Evolutionary conservation across 2,888 invertebrate species (phyloP).

Genomic region (Lomographa bimaculata): DNA sequence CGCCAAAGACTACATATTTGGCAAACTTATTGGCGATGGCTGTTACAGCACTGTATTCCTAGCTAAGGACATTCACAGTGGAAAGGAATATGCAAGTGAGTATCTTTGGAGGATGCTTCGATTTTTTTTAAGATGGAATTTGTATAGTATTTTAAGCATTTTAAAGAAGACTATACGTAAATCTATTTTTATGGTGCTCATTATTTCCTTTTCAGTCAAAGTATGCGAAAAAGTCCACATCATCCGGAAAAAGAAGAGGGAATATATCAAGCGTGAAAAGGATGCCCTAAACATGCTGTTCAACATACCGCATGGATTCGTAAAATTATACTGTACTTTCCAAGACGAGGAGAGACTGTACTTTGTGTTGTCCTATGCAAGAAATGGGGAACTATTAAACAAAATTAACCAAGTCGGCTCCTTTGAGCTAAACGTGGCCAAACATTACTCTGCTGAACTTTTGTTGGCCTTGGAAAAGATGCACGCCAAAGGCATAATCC

Average conservation of each 20-base stretch:
- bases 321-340: slow-evolving; percentile 97
- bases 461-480: slow-evolving; percentile 95
- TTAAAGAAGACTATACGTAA: too few species aligned
- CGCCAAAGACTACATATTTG: slow-evolving; percentile 96
- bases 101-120: too few species aligned
- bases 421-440: slow-evolving; percentile 94
- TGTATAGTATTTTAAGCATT: too few species aligned
- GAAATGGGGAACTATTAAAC: slow-evolving; percentile 96
- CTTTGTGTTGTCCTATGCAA: slow-evolving; percentile 97
- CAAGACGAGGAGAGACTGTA: slow-evolving; percentile 96
- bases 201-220: slow-evolving; percentile 89
- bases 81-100: slow-evolving; percentile 97
- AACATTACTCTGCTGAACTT: slow-evolving; percentile 97
- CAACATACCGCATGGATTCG: slow-evolving; percentile 93
- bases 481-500: slow-evolving; percentile 94
- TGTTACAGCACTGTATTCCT: slow-evolving; percentile 98
- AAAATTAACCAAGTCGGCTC: slow-evolving; percentile 95
- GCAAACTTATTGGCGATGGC: slow-evolving; percentile 97
- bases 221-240: slow-evolving; percentile 98
- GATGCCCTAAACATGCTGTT: slow-evolving; percentile 95
- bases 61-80: slow-evolving; percentile 95
- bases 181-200: slow-evolving; percentile 6
- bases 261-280: slow-evolving; percentile 97
- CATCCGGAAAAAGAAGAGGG: slow-evolving; percentile 95
- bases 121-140: too few species aligned